Evolutionary conservation across 1,140 invertebrate species (phyloP).

Genomic region (Leptinotarsa texana): DNA sequence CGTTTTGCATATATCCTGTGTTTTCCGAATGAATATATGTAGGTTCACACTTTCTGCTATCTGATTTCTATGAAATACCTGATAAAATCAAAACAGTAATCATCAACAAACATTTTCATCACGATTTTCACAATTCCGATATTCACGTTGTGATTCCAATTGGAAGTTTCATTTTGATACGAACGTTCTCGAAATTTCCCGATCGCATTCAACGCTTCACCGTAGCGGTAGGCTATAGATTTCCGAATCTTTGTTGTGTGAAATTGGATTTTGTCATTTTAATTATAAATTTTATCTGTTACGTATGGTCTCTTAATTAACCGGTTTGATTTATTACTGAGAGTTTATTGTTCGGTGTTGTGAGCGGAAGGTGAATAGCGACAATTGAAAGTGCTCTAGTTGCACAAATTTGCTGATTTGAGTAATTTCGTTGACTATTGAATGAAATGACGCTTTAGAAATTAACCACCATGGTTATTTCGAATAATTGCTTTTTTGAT

Average conservation of each 20-base stretch:
- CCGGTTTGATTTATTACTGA: conserved; percentile 34
- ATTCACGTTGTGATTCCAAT: background rate
- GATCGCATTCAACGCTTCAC: background rate
- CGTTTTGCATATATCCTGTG: no score
- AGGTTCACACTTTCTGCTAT: no score
- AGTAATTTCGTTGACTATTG: background rate
- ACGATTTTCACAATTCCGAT: background rate
- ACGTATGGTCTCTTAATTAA: conserved; percentile 41
- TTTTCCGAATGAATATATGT: no score
- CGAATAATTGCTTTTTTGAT: background rate
- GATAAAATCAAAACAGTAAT: no score
- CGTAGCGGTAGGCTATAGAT: conserved; percentile 42
- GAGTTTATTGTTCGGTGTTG: conserved; percentile 23
- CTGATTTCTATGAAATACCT: no score
- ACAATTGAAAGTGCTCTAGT: conserved; percentile 21
- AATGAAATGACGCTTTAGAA: no score
- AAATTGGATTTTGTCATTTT: conserved; percentile 55
- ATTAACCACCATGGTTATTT: no score
- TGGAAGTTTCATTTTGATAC: background rate
- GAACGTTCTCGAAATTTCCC: conserved; percentile 2
- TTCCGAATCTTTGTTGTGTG: conserved; percentile 52
- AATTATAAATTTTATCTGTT: conserved; percentile 51
- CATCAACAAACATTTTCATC: no score
- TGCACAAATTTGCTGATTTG: conserved; percentile 15
- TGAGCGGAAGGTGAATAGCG: background rate